phyloP scores from a whole-genome alignment of 2,113 vertebrate genomes.

The Lepus europaeus region DNA sequence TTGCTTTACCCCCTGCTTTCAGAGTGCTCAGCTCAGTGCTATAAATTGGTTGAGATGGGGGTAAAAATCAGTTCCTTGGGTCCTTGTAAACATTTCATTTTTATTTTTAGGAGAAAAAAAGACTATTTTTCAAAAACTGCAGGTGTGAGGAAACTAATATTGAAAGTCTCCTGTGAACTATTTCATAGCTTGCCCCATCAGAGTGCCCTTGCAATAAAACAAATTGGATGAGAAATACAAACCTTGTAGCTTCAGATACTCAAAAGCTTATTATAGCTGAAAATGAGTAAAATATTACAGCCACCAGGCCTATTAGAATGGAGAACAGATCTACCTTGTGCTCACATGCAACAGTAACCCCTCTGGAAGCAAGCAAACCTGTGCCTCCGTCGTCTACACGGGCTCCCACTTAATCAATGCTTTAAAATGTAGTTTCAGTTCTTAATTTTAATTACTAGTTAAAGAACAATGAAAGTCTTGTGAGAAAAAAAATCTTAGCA shows the following conservation, averaged over 20 bases:
- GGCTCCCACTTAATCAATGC: background rate
- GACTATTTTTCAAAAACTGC: constrained; percentile 67
- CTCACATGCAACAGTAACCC: background rate
- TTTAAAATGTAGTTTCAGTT: background rate
- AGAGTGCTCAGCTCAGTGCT: constrained; percentile 49
- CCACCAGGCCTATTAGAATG: constrained; percentile 14
- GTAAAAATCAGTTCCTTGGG: constrained; percentile 67
- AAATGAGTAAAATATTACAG: constrained; percentile 41
- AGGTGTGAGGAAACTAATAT: constrained; percentile 69
- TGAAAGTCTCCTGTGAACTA: constrained; percentile 65
- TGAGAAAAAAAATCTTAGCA: background rate
- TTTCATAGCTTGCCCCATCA: constrained; percentile 7
- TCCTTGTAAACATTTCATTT: constrained; percentile 71
- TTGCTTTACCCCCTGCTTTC: constrained; percentile 61
- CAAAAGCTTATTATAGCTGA: constrained; percentile 67
- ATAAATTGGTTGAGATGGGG: constrained; percentile 70
- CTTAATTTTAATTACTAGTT: constrained; percentile 14
- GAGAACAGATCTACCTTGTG: constrained; percentile 20
- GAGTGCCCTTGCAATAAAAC: constrained; percentile 54
- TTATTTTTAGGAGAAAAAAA: constrained; percentile 60
- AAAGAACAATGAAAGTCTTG: background rate
- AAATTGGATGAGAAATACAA: constrained; percentile 69
- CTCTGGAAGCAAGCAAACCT: background rate
- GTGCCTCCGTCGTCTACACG: background rate
- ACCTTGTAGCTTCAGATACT: constrained; percentile 7